Conservation (phyloP, 1,140 invertebrate genomes). For the honey bee (Apis mellifera) region DNA sequence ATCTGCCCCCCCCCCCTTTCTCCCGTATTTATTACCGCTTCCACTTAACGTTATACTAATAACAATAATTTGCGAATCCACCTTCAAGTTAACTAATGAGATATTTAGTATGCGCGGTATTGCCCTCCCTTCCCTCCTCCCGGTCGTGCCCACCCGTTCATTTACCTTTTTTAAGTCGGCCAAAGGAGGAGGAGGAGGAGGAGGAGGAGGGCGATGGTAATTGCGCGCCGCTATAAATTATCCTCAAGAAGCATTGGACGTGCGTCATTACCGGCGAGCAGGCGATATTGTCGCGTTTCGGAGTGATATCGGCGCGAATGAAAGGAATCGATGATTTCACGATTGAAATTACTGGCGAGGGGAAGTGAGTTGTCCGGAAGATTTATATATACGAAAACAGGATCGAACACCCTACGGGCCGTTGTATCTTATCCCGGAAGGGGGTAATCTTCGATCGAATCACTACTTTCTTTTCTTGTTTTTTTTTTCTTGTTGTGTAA, state of each 20-base stretch:
- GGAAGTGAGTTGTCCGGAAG: neutral
- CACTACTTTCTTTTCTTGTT: neutral
- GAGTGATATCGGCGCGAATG: neutral
- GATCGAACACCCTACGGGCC: neutral
- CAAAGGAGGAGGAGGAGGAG: neutral
- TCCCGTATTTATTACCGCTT: neutral
- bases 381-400: conserved; percentile 6
- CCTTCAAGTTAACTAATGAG: conserved; percentile 43
- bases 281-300: conserved; percentile 20
- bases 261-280: neutral
- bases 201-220: neutral
- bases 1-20: no score
- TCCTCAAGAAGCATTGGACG: conserved; percentile 10
- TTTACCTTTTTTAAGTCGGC: conserved; percentile 12
- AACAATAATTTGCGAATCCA: conserved; percentile 36
- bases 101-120: conserved; percentile 42
- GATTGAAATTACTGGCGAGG: conserved; percentile 9
- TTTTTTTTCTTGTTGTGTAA: neutral
- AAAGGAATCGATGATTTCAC: conserved; percentile 1
- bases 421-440: neutral
- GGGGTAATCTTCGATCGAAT: neutral
- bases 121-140: no score
- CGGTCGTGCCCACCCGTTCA: conserved; percentile 19
- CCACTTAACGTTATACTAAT: conserved; percentile 28
- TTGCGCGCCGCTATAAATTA: conserved; percentile 35